Evolutionary conservation across 92 coral and sea anemone species (phyloP), one percentile per base, ranked within the genome.

Genomic region (Metridium senile): DNA sequence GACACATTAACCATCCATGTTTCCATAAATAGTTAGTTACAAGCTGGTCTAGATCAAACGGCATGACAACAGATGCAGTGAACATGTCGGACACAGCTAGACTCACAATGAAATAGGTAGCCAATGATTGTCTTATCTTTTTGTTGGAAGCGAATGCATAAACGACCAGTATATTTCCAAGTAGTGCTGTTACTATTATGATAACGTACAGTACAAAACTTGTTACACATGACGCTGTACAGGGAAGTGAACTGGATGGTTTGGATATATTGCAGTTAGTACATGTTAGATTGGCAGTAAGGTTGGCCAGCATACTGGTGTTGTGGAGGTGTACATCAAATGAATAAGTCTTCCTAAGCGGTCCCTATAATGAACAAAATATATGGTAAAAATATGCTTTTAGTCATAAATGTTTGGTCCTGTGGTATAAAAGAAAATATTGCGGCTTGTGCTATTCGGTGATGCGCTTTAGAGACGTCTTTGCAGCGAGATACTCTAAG

Each of bases 1-100:
- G 63, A 72, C 97, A 93, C 71, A 89, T 65, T 0, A 69, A 29
- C 32, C 49, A 62, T 2, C 87, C 68, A 33, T 86, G 86, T 0
- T 77, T 49, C 97, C 97, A 92, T 57, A 68, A n/a, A 7, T 72
- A 72, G 17, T 78, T 31, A 26, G 79, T 63, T 28, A 89, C 21
- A 49, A 86, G 25, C 52, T 51, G 86, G 19, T 86, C 97, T 33
- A 89, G 75, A 27, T 92, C 94, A 17, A 92, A 74, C 0, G 97
- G 79, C 84, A 86, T 89, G 23, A 78, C 93, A 19, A 92, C 26
- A 11, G 84, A 52, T 0, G 93, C 87, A 1, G 97, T 92, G 58
- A 82, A 70, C 53, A 92, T 64, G 70, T 89, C 97, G 25, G 97
- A 89, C 22, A 92, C 45, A 17, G 97, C 89, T 17, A 92, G 84